Evolutionary conservation across 1,140 invertebrate genomes (phyloP), one percentile per base, ranked within the genome.

Genomic region (Manduca sexta): DNA sequence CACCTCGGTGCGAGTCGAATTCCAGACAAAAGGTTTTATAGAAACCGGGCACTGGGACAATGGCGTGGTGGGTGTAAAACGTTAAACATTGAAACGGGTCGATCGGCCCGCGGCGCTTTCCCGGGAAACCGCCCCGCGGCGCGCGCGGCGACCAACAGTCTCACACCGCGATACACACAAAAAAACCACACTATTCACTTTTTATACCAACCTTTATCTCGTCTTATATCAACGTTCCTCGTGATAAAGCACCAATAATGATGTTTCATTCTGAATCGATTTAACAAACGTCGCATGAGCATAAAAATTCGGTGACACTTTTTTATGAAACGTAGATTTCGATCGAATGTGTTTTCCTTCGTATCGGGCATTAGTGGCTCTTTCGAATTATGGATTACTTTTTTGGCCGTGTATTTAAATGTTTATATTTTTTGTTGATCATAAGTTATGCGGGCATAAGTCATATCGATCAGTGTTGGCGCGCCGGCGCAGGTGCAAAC

Each of bases 181-280:
- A 81, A 81, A 81, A 78, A 80, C 21, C 4, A 73, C 61, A 64
- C 64, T 63, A 68, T 74, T 70, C 64, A 74, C 52, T 74, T 75
- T 82, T 77, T 76, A 55, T 69, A 59, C 51, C 39, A 44, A 53
- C 56, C 64, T 56, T 79, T 85, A 83, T 82, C 79, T 74, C 58
- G 48, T 60, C 64, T 76, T 69, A 69, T 74, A 81, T 82, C 81
- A 74, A 68, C 64, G 61, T 74, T 60, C 52, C 54, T 51, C 69
- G 68, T 84, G 77, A 80, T 83, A 73, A 85, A 83, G 70, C 73
- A 79, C 76, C 75, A 83, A 83, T 85, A 83, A 82, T 83, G 78
- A 82, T 85, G 82, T 83, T 81, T 75, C 72, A 74, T 80, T 74
- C 60, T 54, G 63, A 70, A 68, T 69, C 71, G 68, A 79, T 78